These are phyloP conservation scores for Galeruca laticollis DNA, from an alignment of 2,888 invertebrate genomes.

Conservation along the genomic window DNA sequence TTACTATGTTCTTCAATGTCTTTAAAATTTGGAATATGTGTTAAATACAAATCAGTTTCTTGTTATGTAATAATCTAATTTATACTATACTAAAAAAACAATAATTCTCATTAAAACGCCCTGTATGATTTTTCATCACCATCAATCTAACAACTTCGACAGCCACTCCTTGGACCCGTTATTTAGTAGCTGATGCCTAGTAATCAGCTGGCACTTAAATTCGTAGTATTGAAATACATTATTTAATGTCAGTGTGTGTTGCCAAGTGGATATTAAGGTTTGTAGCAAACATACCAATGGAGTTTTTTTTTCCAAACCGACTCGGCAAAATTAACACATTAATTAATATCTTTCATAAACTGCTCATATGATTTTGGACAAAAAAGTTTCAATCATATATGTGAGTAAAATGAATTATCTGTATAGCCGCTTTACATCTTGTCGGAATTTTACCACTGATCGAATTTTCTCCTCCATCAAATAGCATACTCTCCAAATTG, in stretches of 20 bases:
- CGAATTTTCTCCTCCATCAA: too few relatives aligned
- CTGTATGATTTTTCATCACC: constrained; percentile 1
- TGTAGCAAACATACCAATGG: neutral
- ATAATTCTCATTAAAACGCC: neutral
- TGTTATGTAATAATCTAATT: neutral
- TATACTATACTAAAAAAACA: neutral
- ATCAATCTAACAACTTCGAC: constrained; percentile 8
- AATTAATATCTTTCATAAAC: neutral
- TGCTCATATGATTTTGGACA: too few relatives aligned
- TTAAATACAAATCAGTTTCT: too few relatives aligned
- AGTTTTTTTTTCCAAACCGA: too few relatives aligned
- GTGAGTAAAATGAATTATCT: too few relatives aligned
- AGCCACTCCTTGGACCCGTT: constrained; percentile 15
- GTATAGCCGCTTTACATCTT: too few relatives aligned
- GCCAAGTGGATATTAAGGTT: constrained; percentile 5
- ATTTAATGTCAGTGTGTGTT: neutral
- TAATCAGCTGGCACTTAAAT: constrained; percentile 3
- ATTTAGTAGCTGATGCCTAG: constrained; percentile 12
- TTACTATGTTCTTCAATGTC: too few relatives aligned
- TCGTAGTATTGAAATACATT: neutral
- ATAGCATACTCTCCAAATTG: too few relatives aligned
- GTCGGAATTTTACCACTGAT: too few relatives aligned
- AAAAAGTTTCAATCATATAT: too few relatives aligned
- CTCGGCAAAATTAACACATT: neutral
- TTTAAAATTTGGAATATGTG: too few relatives aligned